Evolutionary conservation across 2,113 vertebrate species (phyloP).

Genomic region (Sula dactylatra): DNA sequence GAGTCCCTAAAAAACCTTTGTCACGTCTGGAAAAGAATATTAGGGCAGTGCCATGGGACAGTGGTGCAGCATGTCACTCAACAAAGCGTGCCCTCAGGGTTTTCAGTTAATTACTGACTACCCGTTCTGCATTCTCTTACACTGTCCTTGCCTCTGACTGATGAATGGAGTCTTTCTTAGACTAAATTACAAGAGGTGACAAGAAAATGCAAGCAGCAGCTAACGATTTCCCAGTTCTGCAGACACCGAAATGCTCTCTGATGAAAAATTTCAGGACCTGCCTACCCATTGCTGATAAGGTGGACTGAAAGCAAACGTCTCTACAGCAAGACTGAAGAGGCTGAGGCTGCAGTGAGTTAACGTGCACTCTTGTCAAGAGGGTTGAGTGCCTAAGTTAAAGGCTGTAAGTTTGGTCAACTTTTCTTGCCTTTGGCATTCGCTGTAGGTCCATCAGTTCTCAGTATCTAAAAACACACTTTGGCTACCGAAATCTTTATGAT

Average conservation of each 20-base stretch:
- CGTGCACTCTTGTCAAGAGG: neutral
- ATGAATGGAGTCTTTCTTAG: too few species aligned
- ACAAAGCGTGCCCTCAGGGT: neutral
- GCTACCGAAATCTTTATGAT: neutral
- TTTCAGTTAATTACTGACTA: neutral
- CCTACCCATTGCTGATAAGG: neutral
- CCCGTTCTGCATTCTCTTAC: rapidly evolving
- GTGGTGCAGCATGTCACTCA: neutral
- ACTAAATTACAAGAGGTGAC: neutral
- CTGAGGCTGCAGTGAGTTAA: neutral
- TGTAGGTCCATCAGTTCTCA: neutral
- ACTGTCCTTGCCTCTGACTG: neutral
- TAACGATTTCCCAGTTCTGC: neutral
- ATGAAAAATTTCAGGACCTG: neutral
- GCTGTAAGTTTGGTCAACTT: neutral
- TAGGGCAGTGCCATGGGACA: neutral
- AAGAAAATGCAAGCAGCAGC: neutral
- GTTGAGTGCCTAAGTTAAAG: neutral
- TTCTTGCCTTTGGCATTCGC: neutral
- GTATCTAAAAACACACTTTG: neutral
- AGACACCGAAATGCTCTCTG: neutral
- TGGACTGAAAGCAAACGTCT: neutral
- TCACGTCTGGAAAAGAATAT: neutral
- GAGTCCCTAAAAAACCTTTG: neutral
- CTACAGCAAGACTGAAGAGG: neutral